Evolutionary conservation across 1,140 invertebrate genomes (phyloP), one percentile per base, ranked within the genome.

Genomic region (Meloidogyne exigua): DNA sequence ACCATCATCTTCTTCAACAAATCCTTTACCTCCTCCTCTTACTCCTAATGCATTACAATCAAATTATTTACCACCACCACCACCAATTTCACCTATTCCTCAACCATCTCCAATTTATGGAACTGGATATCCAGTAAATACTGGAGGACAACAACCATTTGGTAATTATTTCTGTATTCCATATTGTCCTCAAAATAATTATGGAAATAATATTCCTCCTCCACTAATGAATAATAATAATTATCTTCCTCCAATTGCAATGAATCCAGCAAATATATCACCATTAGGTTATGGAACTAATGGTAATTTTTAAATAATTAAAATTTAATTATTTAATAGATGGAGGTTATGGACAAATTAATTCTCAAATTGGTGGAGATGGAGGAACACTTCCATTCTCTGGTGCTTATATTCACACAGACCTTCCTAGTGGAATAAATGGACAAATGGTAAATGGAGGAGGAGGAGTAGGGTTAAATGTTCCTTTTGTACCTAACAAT

Each of bases 341-440:
- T 44, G 36, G 23, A 11, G 28, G 68, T 23, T 44, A 69, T 39
- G 68, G 49, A 23, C 68, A 39, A 32, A 12, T 69, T 25, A 44
- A 39, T 32, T 21, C 39, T 3, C 39, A 36, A 32, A 18, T 25
- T 5, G 25, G 11, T 23, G 70, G 70, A 25, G n/a, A n/a, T n/a
- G 70, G 28, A 21, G 70, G 42, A 32, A 26, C 12, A 12, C 21
- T 57, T 62, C 71, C 44, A 25, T 64, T 64, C n/a, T 64, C 49
- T 62, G 71, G 71, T 36, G 71, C 71, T 23, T 73, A 73, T 64
- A 73, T 73, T 64, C 71, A 73, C n/a, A 73, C 71, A 15, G 71
- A 73, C n/a, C 28, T 15, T 18, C 25, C 28, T 10, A 67, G 5
- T n/a, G 21, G 66, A 67, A 32, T 67, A 23, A 18, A 18, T 67